These are phyloP conservation scores for Botrylloides violaceus DNA, from an alignment of 23 tunicate species.

Conservation along the genomic window DNA sequence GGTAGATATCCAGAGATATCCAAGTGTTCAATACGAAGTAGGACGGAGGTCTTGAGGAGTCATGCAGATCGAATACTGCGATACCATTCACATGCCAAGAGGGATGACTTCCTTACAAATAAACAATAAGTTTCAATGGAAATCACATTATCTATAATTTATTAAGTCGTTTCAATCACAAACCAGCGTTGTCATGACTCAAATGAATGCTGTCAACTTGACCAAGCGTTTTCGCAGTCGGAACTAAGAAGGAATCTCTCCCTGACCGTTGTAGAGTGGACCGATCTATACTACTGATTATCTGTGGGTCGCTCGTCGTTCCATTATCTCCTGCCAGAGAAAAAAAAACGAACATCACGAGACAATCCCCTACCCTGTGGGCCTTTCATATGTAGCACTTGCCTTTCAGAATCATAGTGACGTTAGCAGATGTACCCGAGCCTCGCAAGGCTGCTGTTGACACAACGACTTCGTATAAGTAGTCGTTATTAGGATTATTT, in stretches of 20 bases:
- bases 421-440: slow-evolving; percentile 81
- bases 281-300: slow-evolving; percentile 27
- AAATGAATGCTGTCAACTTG: slow-evolving; percentile 36
- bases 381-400: slow-evolving; percentile 16
- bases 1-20: slow-evolving; percentile 61
- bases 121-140: not conserved
- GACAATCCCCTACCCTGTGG: not conserved
- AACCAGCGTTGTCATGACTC: slow-evolving; percentile 86
- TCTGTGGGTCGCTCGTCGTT: slow-evolving; percentile 32
- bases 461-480: slow-evolving; percentile 73
- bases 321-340: slow-evolving; percentile 18
- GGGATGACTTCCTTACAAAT: slow-evolving; percentile 37
- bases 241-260: slow-evolving; percentile 54
- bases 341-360: not conserved
- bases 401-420: slow-evolving; percentile 28
- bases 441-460: slow-evolving; percentile 39
- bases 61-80: slow-evolving; percentile 57
- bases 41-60: slow-evolving; percentile 8
- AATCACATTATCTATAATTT: no score
- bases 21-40: slow-evolving; percentile 50
- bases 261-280: slow-evolving; percentile 47
- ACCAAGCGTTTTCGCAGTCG: slow-evolving; percentile 29
- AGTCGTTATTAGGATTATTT: slow-evolving; percentile 25
- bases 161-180: not conserved
- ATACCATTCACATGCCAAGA: slow-evolving; percentile 63